phyloP scores from a whole-genome alignment of 2,888 invertebrate species.

The Campoplex capitator region DNA sequence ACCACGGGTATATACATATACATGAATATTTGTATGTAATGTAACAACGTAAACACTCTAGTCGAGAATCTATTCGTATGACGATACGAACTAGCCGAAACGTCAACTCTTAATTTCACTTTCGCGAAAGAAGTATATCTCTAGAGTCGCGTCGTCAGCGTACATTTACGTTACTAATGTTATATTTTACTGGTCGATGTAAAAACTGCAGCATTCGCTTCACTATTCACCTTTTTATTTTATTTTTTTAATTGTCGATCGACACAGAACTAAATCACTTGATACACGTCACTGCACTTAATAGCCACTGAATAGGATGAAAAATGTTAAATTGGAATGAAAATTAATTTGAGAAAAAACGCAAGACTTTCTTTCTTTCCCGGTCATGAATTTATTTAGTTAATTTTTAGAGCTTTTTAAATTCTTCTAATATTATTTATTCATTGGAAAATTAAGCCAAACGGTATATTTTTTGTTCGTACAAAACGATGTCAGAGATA shows the following conservation, averaged over 20 bases:
- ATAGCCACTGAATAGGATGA: background rate
- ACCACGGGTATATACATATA: conserved; percentile 35
- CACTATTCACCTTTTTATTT: background rate
- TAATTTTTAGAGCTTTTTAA: background rate
- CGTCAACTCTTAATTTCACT: conserved; percentile 13
- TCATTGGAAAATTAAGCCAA: background rate
- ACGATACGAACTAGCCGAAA: background rate
- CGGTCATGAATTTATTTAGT: background rate
- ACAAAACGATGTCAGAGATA: background rate
- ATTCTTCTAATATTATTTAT: background rate
- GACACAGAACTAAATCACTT: background rate
- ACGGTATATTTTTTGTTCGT: background rate
- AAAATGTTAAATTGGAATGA: background rate
- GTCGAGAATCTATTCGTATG: background rate
- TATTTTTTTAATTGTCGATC: background rate
- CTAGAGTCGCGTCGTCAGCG: no score
- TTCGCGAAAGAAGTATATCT: background rate
- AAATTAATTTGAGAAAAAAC: background rate
- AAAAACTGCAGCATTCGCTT: background rate
- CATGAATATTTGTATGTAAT: background rate
- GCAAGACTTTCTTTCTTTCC: background rate
- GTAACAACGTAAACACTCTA: background rate
- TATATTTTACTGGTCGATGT: background rate
- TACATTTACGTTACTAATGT: background rate
- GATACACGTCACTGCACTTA: conserved; percentile 1